Percentiles rank a stretch among this genome's conserved stretches.
phyloP scores from a whole-genome alignment of 2,797 vertebrate species.

The Mus spretus region DNA sequence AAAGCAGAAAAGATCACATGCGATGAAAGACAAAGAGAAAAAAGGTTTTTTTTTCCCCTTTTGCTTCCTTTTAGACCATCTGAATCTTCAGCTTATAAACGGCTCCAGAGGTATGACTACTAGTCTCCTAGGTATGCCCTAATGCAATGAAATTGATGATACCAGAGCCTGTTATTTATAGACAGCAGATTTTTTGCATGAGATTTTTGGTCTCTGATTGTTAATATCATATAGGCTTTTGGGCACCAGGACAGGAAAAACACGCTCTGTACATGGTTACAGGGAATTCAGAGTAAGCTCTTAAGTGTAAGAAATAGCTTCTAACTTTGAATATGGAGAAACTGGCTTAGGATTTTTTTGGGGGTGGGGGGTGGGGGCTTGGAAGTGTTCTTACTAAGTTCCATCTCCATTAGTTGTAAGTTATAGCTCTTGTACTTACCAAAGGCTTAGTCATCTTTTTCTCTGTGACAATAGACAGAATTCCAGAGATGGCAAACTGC shows the following conservation, averaged over 20 bases:
- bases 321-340: not conserved
- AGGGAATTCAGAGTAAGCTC: not conserved
- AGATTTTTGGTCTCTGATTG: not conserved
- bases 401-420: not conserved
- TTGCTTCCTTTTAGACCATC: not conserved
- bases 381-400: not conserved
- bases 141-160: not conserved
- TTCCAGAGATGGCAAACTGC: slow-evolving; percentile 69
- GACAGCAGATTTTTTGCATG: not conserved
- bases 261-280: no score
- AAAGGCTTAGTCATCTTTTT: slow-evolving; percentile 21
- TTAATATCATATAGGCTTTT: not conserved
- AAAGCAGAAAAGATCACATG: not conserved
- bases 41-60: not conserved
- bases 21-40: not conserved
- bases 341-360: not conserved
- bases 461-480: slow-evolving; percentile 14
- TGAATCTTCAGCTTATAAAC: not conserved
- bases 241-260: not conserved
- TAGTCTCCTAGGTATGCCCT: not conserved
- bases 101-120: not conserved
- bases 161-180: not conserved
- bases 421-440: slow-evolving; percentile 64
- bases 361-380: no score
- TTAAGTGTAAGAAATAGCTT: not conserved